A percentile compares a stretch with the other conserved stretches of the same genome.
phyloP scores from a whole-genome alignment of 2,797 vertebrate species.

The Astyanax mexicanus region DNA sequence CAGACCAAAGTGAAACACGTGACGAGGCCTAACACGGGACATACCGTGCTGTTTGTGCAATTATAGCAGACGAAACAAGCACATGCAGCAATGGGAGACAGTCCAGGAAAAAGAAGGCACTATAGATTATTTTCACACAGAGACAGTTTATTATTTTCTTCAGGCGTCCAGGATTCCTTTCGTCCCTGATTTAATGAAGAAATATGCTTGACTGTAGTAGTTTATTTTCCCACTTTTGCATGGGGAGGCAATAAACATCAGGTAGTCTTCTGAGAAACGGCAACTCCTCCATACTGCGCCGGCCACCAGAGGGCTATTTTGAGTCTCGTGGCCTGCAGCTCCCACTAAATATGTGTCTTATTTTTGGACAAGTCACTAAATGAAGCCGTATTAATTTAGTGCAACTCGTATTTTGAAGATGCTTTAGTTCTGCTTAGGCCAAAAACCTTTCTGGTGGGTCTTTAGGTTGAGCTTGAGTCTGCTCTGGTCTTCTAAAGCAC shows the following conservation, averaged over 20 bases:
- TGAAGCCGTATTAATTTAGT: slow-evolving; percentile 47
- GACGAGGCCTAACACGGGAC: slow-evolving; percentile 21
- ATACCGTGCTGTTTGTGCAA: slow-evolving; percentile 10
- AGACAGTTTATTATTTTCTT: slow-evolving; percentile 47
- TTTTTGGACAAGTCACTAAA: slow-evolving; percentile 51
- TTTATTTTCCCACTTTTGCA: slow-evolving; percentile 39
- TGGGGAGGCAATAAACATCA: slow-evolving; percentile 28
- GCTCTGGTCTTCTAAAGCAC: slow-evolving; percentile 70
- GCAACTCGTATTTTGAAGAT: slow-evolving; percentile 53
- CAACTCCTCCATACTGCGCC: background rate
- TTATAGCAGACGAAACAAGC: slow-evolving; percentile 33
- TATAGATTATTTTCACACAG: slow-evolving; percentile 50
- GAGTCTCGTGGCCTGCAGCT: background rate
- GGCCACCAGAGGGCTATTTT: slow-evolving; percentile 38
- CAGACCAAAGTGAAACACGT: slow-evolving; percentile 33
- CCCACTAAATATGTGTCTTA: slow-evolving; percentile 46
- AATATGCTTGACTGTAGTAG: slow-evolving; percentile 19
- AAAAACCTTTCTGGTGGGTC: slow-evolving; percentile 64
- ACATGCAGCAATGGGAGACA: slow-evolving; percentile 3
- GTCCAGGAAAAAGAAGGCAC: slow-evolving; percentile 40
- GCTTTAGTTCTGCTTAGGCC: slow-evolving; percentile 51
- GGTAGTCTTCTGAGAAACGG: background rate
- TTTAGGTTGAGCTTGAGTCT: slow-evolving; percentile 65
- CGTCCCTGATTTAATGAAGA: slow-evolving; percentile 40
- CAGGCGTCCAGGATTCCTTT: slow-evolving; percentile 27